A percentile compares a stretch with the other conserved stretches of the same genome.
Evolutionary conservation across 2,797 vertebrate species (phyloP).

Genomic region (Notoglanidium macrostoma): DNA sequence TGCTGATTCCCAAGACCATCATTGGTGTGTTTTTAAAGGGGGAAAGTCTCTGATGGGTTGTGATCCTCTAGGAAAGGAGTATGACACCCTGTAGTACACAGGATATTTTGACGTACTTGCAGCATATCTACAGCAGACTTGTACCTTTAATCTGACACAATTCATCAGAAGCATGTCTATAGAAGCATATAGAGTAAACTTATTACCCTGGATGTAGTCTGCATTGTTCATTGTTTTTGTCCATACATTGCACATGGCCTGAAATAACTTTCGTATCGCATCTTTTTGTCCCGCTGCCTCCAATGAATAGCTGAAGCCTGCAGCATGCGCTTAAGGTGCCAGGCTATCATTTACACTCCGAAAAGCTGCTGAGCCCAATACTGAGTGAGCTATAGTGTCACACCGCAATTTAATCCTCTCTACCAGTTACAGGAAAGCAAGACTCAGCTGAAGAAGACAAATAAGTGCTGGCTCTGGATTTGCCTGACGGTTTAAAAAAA

Average conservation of each 20-base stretch:
- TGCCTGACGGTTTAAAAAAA: conserved; percentile 5
- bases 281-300: neutral
- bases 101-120: neutral
- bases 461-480: conserved; percentile 31
- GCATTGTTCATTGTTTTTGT: neutral
- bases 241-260: neutral
- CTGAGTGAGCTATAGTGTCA: conserved; percentile 56
- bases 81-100: neutral
- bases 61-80: neutral
- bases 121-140: neutral
- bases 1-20: neutral
- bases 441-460: conserved; percentile 51
- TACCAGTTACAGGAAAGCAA: conserved; percentile 42
- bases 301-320: conserved; percentile 4
- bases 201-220: neutral
- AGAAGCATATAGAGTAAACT: neutral
- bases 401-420: conserved; percentile 57
- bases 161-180: neutral
- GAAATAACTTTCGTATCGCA: conserved; percentile 1
- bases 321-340: conserved; percentile 60
- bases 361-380: conserved; percentile 63
- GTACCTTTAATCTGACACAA: neutral
- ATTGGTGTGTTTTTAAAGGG: neutral
- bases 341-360: conserved; percentile 59
- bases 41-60: neutral